phyloP scores from a whole-genome alignment of 1,140 invertebrate species.

The Drosophila chauvacae region DNA sequence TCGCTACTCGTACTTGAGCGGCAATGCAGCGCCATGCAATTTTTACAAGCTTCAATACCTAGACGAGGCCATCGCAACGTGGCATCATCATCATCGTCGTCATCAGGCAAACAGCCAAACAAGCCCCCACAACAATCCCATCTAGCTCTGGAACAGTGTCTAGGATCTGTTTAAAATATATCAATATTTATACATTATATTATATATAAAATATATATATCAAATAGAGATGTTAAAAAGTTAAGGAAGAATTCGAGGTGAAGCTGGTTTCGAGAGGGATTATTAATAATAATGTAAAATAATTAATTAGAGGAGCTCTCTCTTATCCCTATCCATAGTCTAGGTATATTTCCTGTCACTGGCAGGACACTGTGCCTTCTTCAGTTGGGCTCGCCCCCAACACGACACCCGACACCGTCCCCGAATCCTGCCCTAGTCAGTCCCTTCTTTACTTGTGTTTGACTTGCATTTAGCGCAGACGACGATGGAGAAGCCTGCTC shows the following conservation, averaged over 20 bases:
- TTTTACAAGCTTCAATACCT: conserved; percentile 82
- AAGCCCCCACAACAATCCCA: neutral
- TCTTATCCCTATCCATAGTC: neutral
- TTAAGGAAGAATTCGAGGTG: neutral
- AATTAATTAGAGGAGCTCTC: neutral
- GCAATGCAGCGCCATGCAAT: conserved; percentile 80
- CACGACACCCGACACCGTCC: neutral
- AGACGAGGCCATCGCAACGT: conserved; percentile 47
- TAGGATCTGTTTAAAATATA: neutral
- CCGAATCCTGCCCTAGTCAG: neutral
- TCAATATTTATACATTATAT: neutral
- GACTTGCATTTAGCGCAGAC: conserved; percentile 80
- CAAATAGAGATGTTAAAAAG: neutral
- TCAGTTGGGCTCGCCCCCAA: neutral
- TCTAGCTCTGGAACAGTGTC: neutral
- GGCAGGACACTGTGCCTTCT: conserved; percentile 1
- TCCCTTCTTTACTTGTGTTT: conserved; percentile 68
- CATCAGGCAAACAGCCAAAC: neutral
- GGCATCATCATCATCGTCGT: neutral
- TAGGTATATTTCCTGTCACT: neutral
- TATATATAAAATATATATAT: neutral
- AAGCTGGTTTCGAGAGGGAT: too few relatives aligned
- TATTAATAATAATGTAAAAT: neutral
- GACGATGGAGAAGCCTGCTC: conserved; percentile 34
- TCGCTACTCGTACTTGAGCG: conserved; percentile 64